phyloP scores from a whole-genome alignment of 2,888 invertebrate genomes.

The Gymnosoma rotundatum region DNA sequence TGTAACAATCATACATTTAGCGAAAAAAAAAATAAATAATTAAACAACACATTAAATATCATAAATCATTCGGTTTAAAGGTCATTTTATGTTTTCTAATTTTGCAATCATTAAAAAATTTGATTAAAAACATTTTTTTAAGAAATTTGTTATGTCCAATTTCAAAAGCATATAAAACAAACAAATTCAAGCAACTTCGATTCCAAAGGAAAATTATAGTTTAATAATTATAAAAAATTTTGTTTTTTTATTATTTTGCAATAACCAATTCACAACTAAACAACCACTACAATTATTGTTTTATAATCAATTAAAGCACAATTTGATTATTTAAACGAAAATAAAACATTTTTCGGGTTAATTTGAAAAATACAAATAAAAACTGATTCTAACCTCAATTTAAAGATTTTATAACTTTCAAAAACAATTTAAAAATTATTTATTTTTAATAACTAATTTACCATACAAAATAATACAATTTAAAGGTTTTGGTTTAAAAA shows the following conservation, averaged over 20 bases:
- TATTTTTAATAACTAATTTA: conserved; percentile 42
- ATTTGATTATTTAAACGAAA: conserved; percentile 75
- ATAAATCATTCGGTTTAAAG: conserved; percentile 75
- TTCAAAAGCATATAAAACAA: conserved; percentile 42
- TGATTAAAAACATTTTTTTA: conserved; percentile 49
- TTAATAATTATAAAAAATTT: conserved; percentile 69
- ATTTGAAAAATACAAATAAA: conserved; percentile 28
- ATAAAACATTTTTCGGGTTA: conserved; percentile 82
- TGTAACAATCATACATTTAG: conserved; percentile 4
- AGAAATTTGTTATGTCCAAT: conserved; percentile 41
- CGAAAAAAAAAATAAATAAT: conserved; percentile 26
- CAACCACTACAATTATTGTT: conserved; percentile 71
- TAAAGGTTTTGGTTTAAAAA: conserved; percentile 60
- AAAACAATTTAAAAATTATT: conserved; percentile 35
- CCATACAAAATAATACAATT: conserved; percentile 27
- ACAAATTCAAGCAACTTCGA: conserved; percentile 7
- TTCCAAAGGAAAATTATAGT: conserved; percentile 39
- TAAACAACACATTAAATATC: conserved; percentile 37
- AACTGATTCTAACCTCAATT: conserved; percentile 49
- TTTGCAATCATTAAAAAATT: not conserved
- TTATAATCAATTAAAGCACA: conserved; percentile 53
- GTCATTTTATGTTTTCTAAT: conserved; percentile 73
- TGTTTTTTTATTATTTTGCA: conserved; percentile 78
- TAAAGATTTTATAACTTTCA: conserved; percentile 20
- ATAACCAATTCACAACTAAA: conserved; percentile 76